A percentile compares a stretch with the other conserved stretches of the same genome.
Evolutionary conservation across 2,113 vertebrate genomes (phyloP).

Genomic region (Xiphias gladius): DNA sequence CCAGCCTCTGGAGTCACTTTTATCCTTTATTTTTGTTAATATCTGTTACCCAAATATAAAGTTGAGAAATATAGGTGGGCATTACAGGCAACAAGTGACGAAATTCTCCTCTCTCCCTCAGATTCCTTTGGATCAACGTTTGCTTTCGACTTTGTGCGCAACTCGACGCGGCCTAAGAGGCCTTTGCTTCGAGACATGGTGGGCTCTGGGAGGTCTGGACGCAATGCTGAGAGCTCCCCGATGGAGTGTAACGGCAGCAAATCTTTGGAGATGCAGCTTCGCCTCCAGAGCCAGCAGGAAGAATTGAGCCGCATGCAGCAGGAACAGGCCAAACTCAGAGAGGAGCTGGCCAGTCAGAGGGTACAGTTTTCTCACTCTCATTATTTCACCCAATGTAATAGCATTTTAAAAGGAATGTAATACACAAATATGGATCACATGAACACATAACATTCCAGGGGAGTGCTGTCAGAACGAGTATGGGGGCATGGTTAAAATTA

Average conservation of each 20-base stretch:
- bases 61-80: not conserved
- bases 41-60: not conserved
- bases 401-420: not conserved
- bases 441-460: no score
- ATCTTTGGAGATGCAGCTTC: slow-evolving; percentile 84
- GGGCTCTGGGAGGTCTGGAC: slow-evolving; percentile 80
- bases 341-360: slow-evolving; percentile 85
- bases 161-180: slow-evolving; percentile 84
- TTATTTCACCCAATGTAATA: not conserved
- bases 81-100: not conserved
- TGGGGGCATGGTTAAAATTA: no score
- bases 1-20: not conserved
- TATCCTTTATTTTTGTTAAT: not conserved
- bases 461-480: no score
- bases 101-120: slow-evolving; percentile 51
- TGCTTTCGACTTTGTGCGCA: slow-evolving; percentile 90
- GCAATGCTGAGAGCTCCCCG: slow-evolving; percentile 77
- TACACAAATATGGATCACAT: not conserved
- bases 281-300: slow-evolving; percentile 90
- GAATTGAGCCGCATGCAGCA: slow-evolving; percentile 89
- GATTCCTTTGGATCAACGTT: slow-evolving; percentile 88
- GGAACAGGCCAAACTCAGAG: slow-evolving; percentile 87
- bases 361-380: slow-evolving; percentile 53
- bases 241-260: slow-evolving; percentile 84
- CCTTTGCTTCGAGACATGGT: slow-evolving; percentile 87